Base-by-base conservation (phyloP, 2,888 invertebrate genomes). In the Pseudococcus jackbeardsleyi region DNA sequence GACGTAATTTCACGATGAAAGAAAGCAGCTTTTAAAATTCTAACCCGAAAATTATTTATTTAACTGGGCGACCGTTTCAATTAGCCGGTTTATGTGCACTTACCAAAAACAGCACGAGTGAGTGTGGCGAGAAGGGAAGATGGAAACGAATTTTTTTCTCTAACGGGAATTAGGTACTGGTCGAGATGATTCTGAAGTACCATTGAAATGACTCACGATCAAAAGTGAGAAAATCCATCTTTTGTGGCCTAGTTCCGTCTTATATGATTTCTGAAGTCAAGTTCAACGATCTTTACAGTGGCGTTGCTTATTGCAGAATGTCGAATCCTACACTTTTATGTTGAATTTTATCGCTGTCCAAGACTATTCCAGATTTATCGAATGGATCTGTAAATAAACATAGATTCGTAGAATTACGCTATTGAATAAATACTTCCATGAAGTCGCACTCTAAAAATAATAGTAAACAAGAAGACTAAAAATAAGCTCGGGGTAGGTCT, bases 231-330 rank as follows among this genome's bases (percentile, higher is more conserved):
- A 89, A 98, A 92, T 0, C 97, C 97, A 91, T 97, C 97, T 92
- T 98, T 97, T 0, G 97, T 92, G 0, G 97, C 97, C 50, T 97
- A 93, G 92, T 98, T 97, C 26, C 26, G 90, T 97, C 96, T 97
- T 97, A 33, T 89, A 97, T 92, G 0, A 97, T 33, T 95, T 0
- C 97, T 96, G 90, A 97, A 92, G 92, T 98, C 97, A 88, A 97
- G 92, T 0, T 97, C 97, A 90, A 95, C 95, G 6, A 86, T 59
- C 33, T 64, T 33, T 33, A 33, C 26, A 33, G 3, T 33, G 26
- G 26, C 26, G 26, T 33, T 33, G 26, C 26, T 33, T 33, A 46
- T 46, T 11, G 9, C 9, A 46, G 46, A 11, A 46, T 46, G 46
- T 46, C 26, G 26, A 46, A 46, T 46, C 46, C 46, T 5, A 46